These are phyloP conservation scores for Lamprotornis superbus DNA, from an alignment of 2,113 vertebrate species.

Conservation along the genomic window DNA sequence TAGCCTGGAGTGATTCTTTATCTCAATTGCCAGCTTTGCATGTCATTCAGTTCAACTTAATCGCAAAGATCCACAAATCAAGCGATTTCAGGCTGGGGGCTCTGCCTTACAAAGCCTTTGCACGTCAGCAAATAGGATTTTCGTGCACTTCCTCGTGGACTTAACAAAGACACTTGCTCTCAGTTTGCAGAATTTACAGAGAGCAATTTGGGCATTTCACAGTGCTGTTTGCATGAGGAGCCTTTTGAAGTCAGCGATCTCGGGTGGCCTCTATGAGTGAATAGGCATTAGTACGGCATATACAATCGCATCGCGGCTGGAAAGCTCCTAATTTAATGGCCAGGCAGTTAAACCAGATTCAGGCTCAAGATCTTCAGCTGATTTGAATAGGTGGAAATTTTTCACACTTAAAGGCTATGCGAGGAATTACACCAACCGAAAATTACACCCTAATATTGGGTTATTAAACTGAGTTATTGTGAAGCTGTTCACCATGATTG, in stretches of 20 bases:
- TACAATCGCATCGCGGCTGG: not conserved
- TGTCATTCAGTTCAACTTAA: constrained; percentile 66
- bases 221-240: not conserved
- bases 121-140: constrained; percentile 61
- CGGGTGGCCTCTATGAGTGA: not conserved
- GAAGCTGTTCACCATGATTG: not conserved
- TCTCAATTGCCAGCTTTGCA: constrained; percentile 64
- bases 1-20: constrained; percentile 60
- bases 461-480: not conserved
- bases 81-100: constrained; percentile 54
- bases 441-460: not conserved
- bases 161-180: constrained; percentile 55
- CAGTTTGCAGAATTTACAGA: constrained; percentile 48
- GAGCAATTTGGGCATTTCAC: constrained; percentile 33
- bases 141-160: constrained; percentile 30
- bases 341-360: not conserved
- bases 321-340: not conserved
- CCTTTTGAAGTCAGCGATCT: constrained; percentile 22
- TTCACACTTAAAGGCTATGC: not conserved
- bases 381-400: not conserved
- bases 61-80: constrained; percentile 62
- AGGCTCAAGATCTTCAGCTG: not conserved
- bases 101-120: constrained; percentile 50
- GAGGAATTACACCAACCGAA: not conserved
- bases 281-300: not conserved